These are phyloP conservation scores for Battus philenor DNA, from an alignment of 1,140 invertebrate genomes.

Conservation along the genomic window DNA sequence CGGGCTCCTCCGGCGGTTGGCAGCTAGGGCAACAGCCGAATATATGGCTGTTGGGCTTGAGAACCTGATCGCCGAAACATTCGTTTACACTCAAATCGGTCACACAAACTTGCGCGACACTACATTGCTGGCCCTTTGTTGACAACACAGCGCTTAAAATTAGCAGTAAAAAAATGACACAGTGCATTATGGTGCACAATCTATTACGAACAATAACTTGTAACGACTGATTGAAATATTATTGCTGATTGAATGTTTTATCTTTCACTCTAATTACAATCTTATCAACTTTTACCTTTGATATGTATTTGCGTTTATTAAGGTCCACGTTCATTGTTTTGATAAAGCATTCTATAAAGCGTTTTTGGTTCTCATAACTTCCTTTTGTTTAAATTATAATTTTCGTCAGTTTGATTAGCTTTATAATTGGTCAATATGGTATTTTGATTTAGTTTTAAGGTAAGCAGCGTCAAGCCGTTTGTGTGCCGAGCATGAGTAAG, in stretches of 20 bases:
- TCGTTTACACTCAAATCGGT: constrained; percentile 46
- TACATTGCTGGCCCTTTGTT: constrained; percentile 27
- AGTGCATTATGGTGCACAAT: not conserved
- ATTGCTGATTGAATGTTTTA: constrained; percentile 12
- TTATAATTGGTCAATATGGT: too few species aligned
- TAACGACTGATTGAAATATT: constrained; percentile 7
- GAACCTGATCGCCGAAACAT: constrained; percentile 37
- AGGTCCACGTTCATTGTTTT: too few species aligned
- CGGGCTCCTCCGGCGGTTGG: constrained; percentile 12
- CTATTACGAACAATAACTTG: constrained; percentile 10
- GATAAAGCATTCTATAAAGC: too few species aligned
- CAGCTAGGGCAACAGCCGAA: constrained; percentile 65
- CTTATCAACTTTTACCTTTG: too few species aligned
- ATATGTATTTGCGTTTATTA: too few species aligned
- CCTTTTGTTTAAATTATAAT: too few species aligned
- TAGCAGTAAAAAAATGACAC: constrained; percentile 1
- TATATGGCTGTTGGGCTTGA: constrained; percentile 36
- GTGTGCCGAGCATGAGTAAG: constrained; percentile 41
- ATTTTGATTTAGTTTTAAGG: too few species aligned
- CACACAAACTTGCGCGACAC: constrained; percentile 49
- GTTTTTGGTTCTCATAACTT: too few species aligned
- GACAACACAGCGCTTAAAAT: not conserved
- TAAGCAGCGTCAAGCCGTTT: constrained; percentile 22
- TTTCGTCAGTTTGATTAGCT: too few species aligned
- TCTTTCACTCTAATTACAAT: constrained; percentile 5